Conservation (phyloP, 1,140 invertebrate genomes). For the Leguminivora glycinivorella region DNA sequence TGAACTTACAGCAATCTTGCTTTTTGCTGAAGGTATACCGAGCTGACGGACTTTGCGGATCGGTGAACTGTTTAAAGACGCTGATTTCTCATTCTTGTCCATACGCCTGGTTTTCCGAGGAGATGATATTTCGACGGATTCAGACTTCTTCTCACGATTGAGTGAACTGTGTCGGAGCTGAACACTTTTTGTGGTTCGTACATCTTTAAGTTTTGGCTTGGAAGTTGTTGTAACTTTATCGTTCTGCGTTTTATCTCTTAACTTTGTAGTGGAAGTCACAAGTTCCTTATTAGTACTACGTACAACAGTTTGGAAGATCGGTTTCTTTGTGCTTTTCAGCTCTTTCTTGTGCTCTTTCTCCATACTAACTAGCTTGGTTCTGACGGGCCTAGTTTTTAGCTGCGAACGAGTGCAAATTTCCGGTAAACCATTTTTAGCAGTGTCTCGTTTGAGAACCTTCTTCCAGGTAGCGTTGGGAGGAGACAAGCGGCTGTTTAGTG, state of each 20-base stretch:
- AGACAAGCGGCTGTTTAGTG: conserved; percentile 43
- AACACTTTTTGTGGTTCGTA: conserved; percentile 59
- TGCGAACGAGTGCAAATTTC: conserved; percentile 58
- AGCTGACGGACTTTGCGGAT: conserved; percentile 75
- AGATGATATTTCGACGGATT: conserved; percentile 61
- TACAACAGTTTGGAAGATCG: conserved; percentile 73
- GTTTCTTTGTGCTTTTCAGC: conserved; percentile 61
- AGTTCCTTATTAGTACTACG: conserved; percentile 58
- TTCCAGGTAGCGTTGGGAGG: conserved; percentile 54
- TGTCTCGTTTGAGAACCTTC: conserved; percentile 54
- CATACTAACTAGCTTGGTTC: conserved; percentile 65
- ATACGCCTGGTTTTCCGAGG: conserved; percentile 71
- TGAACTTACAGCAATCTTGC: conserved; percentile 57
- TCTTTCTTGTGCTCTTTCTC: conserved; percentile 57
- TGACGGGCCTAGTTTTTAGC: conserved; percentile 61
- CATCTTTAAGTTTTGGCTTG: conserved; percentile 53
- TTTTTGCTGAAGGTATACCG: conserved; percentile 59
- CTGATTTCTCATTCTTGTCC: conserved; percentile 73
- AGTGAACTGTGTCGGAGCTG: conserved; percentile 67
- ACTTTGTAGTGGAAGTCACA: conserved; percentile 52
- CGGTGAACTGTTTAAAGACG: conserved; percentile 72
- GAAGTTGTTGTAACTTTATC: conserved; percentile 61
- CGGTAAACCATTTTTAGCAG: conserved; percentile 55
- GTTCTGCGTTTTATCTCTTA: conserved; percentile 53
- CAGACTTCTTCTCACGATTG: conserved; percentile 64